phyloP scores from a whole-genome alignment of 2,113 vertebrate genomes.

The Dermatemys mawii region DNA sequence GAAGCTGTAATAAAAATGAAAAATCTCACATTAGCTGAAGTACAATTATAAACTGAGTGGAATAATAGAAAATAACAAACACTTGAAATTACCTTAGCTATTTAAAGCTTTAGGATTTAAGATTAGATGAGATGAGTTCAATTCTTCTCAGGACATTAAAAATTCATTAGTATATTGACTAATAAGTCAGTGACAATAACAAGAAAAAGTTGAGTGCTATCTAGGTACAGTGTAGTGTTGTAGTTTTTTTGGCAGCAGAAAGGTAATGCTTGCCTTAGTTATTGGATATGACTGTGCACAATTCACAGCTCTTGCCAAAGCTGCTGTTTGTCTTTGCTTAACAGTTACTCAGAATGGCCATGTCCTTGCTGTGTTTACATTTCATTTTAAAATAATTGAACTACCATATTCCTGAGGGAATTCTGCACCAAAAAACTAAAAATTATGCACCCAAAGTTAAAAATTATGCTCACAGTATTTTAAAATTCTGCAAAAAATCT shows the following conservation, averaged over 20 bases:
- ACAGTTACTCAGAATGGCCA: not conserved
- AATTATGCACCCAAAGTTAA: no score
- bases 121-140: not conserved
- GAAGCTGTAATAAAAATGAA: constrained; percentile 35
- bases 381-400: not conserved
- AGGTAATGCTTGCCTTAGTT: constrained; percentile 19
- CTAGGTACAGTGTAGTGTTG: not conserved
- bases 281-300: not conserved
- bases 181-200: not conserved
- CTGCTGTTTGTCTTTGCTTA: not conserved
- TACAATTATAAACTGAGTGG: not conserved
- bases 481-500: no score
- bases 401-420: not conserved
- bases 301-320: constrained; percentile 8
- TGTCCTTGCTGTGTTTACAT: not conserved
- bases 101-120: not conserved
- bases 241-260: not conserved
- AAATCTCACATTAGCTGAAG: constrained; percentile 5
- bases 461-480: no score
- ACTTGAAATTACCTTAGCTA: not conserved
- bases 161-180: constrained; percentile 16
- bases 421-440: no score
- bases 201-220: not conserved
- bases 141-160: constrained; percentile 9
- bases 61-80: constrained; percentile 3